phyloP scores from a whole-genome alignment of 2,113 vertebrate genomes.

The Tautogolabrus adspersus region DNA sequence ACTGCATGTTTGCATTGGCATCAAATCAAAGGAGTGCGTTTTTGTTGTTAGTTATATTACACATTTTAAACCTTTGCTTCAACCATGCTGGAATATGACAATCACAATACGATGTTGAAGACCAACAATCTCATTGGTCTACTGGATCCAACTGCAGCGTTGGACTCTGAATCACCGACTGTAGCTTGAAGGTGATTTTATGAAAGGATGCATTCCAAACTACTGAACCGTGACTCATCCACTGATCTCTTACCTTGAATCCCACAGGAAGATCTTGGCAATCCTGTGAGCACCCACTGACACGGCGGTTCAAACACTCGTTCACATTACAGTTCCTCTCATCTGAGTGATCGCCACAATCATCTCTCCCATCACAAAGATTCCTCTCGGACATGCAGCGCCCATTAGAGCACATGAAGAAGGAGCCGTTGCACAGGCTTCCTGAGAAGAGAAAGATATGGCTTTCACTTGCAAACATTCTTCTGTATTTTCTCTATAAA shows the following conservation, averaged over 20 bases:
- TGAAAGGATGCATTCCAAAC: background rate
- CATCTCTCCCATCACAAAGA: conserved; percentile 91
- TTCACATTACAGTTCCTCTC: conserved; percentile 95
- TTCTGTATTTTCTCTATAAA: conserved; percentile 16
- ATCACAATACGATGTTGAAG: background rate
- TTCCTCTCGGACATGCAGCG: conserved; percentile 89
- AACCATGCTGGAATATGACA: background rate
- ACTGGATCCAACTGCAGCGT: background rate
- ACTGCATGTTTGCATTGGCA: background rate
- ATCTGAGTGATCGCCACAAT: conserved; percentile 95
- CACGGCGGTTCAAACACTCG: conserved; percentile 94
- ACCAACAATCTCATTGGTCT: background rate
- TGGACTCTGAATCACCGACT: conserved; percentile 1
- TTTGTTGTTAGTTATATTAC: background rate
- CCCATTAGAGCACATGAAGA: conserved; percentile 98
- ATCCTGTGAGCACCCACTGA: conserved; percentile 97
- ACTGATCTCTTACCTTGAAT: conserved; percentile 89
- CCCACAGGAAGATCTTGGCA: conserved; percentile 94
- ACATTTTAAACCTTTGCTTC: background rate
- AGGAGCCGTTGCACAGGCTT: conserved; percentile 97
- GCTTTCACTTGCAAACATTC: conserved; percentile 36
- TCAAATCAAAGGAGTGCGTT: background rate
- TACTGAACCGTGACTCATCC: background rate
- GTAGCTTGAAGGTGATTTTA: background rate
- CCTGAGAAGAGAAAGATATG: conserved; percentile 85